Evolutionary conservation across 2,113 vertebrate species (phyloP).

Genomic region (Tautogolabrus adspersus): DNA sequence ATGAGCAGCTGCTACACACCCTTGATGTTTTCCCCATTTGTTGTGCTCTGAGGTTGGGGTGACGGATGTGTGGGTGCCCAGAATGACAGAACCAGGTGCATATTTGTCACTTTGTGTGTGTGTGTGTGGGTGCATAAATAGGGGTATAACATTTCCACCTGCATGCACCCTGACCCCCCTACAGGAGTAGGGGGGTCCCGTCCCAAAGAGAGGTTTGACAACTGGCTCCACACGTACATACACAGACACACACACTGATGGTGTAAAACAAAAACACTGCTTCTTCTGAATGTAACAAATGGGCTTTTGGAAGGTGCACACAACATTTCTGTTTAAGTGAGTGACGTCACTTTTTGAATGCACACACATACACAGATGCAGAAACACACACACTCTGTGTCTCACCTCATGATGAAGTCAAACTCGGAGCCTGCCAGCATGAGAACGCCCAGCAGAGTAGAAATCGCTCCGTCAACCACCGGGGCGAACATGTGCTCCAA

Average conservation of each 20-base stretch:
- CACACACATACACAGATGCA: neutral
- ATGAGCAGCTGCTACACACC: conserved; percentile 86
- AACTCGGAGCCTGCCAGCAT: conserved; percentile 99
- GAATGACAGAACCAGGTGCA: conserved; percentile 84
- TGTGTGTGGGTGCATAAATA: conserved; percentile 51
- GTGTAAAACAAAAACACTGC: conserved; percentile 78
- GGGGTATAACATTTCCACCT: conserved; percentile 78
- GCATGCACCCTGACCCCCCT: conserved; percentile 61
- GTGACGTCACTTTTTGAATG: no score
- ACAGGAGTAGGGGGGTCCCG: conserved; percentile 18
- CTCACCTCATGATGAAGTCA: conserved; percentile 99
- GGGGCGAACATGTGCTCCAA: conserved; percentile 98
- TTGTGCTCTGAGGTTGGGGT: conserved; percentile 69
- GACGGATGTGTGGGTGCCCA: conserved; percentile 52
- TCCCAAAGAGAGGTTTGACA: conserved; percentile 61
- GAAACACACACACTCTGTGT: conserved; percentile 1
- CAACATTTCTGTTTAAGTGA: no score
- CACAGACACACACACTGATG: conserved; percentile 30
- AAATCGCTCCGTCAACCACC: conserved; percentile 95
- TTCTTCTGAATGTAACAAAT: conserved; percentile 84
- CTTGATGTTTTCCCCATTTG: conserved; percentile 87
- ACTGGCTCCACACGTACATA: conserved; percentile 58
- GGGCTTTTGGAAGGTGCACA: conserved; percentile 40
- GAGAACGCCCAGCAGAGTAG: conserved; percentile 94
- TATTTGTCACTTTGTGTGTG: conserved; percentile 60